Conservation (phyloP, 2,797 vertebrate species). For the Phataginus tricuspis region DNA sequence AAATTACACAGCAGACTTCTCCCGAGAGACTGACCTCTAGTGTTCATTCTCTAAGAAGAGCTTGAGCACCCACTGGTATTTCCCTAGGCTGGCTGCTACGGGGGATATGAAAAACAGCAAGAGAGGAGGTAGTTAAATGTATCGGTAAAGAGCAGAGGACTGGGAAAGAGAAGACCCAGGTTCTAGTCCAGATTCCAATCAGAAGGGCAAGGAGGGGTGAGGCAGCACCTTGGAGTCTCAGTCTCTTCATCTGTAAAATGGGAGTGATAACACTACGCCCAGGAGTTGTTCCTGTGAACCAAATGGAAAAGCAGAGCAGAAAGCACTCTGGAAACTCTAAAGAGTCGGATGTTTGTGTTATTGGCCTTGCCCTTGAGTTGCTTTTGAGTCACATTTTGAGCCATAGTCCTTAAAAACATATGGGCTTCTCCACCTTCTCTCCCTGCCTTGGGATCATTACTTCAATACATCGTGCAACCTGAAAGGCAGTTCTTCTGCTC, state of each 20-base stretch:
- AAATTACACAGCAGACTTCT: background rate
- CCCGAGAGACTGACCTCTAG: background rate
- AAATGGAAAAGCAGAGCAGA: background rate
- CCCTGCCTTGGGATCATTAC: background rate
- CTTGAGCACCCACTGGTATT: background rate
- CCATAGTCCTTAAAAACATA: background rate
- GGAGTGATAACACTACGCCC: background rate
- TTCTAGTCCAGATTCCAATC: background rate
- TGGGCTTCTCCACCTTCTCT: background rate
- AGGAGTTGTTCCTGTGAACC: background rate
- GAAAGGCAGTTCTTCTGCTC: background rate
- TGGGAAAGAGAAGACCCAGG: background rate
- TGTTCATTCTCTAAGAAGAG: background rate
- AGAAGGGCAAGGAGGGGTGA: background rate
- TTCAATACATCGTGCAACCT: background rate
- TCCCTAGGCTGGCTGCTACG: background rate
- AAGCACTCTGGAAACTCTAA: background rate
- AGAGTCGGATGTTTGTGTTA: background rate
- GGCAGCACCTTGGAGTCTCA: background rate
- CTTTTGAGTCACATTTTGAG: background rate
- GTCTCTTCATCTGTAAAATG: background rate
- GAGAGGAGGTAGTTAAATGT: background rate
- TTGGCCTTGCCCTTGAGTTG: background rate
- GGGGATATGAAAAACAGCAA: background rate
- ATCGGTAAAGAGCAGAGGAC: background rate